A percentile compares a stretch with the other conserved stretches of the same genome.
phyloP scores from a whole-genome alignment of 2,797 vertebrate species.

The Psittacula echo region DNA sequence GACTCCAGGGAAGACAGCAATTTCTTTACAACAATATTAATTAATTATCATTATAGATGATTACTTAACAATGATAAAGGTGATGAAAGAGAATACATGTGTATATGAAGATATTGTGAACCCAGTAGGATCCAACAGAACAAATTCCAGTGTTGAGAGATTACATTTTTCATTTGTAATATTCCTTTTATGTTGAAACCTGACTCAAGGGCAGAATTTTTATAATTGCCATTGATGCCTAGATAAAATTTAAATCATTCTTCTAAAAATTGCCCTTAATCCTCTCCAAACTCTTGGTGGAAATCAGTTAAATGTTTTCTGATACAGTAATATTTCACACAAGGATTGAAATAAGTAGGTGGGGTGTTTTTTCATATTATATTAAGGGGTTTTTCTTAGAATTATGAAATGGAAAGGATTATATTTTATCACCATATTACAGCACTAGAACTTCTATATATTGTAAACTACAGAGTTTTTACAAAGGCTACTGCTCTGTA shows the following conservation, averaged over 20 bases:
- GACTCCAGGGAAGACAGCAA: neutral
- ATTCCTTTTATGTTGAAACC: neutral
- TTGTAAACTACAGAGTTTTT: neutral
- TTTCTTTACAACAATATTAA: neutral
- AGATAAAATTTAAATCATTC: slow-evolving; percentile 19
- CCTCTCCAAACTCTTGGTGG: neutral
- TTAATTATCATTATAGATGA: neutral
- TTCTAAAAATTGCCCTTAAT: neutral
- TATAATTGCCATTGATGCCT: neutral
- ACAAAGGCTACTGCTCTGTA: neutral
- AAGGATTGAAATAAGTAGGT: neutral
- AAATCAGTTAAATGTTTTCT: neutral
- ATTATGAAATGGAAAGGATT: neutral
- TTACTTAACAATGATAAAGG: neutral
- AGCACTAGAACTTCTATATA: neutral
- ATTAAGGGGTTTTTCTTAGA: neutral
- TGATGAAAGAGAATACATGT: neutral
- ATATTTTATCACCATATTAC: neutral
- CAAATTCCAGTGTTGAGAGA: neutral
- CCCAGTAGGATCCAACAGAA: neutral
- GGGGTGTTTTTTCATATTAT: neutral
- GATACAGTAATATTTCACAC: neutral
- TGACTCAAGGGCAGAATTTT: slow-evolving; percentile 33
- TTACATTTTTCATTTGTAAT: slow-evolving; percentile 2
- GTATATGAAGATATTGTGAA: neutral